phyloP scores from a whole-genome alignment of 1,140 invertebrate species.

The Drosophila guanche region DNA sequence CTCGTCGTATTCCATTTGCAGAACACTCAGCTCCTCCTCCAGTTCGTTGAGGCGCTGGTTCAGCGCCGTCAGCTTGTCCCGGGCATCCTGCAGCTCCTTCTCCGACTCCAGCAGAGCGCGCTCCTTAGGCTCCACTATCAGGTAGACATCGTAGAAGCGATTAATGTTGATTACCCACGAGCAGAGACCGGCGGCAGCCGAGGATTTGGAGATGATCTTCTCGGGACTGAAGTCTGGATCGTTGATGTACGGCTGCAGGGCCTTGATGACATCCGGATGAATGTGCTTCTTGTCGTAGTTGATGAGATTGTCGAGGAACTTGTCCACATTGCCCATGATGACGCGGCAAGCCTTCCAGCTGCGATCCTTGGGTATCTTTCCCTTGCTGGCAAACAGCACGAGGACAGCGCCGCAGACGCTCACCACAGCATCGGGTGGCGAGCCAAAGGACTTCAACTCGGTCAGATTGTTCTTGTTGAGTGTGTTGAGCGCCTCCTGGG shows the following conservation, averaged over 20 bases:
- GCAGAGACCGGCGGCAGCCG: conserved; percentile 94
- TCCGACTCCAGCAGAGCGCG: conserved; percentile 91
- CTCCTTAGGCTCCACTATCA: conserved; percentile 96
- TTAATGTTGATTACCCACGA: conserved; percentile 97
- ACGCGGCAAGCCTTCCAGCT: conserved; percentile 96
- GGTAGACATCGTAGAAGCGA: conserved; percentile 95
- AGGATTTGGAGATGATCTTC: conserved; percentile 92
- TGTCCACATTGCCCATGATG: conserved; percentile 92
- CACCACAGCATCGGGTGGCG: conserved; percentile 91
- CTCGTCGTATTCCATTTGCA: conserved; percentile 92
- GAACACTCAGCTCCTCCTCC: conserved; percentile 90
- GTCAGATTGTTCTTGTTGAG: conserved; percentile 97
- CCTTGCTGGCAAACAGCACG: conserved; percentile 92
- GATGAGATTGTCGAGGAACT: conserved; percentile 92
- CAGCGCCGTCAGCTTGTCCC: conserved; percentile 89
- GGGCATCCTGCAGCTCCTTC: conserved; percentile 90
- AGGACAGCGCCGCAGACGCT: conserved; percentile 94
- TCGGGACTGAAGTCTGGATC: conserved; percentile 93
- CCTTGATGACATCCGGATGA: conserved; percentile 93
- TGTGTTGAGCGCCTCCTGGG: conserved; percentile 95
- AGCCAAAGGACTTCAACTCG: conserved; percentile 96
- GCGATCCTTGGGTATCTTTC: conserved; percentile 95
- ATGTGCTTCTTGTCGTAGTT: conserved; percentile 98
- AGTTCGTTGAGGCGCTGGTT: conserved; percentile 87
- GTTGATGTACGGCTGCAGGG: conserved; percentile 85